Evolutionary conservation across 1,140 invertebrate species (phyloP).

Genomic region (Nilaparvata lugens): DNA sequence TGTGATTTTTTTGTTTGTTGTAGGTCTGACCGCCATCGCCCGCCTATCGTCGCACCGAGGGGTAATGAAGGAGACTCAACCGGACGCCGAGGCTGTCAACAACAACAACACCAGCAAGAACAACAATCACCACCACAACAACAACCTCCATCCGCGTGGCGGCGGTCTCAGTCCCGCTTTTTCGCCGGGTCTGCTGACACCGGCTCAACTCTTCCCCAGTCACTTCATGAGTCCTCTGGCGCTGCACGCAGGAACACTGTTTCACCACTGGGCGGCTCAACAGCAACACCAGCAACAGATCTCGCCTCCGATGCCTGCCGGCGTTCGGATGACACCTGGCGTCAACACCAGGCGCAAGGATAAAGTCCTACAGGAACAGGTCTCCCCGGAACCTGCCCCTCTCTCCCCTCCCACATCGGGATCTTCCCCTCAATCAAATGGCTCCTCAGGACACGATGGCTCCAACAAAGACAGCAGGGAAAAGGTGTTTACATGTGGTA

Average conservation of each 20-base stretch:
- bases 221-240: slow-evolving; percentile 12
- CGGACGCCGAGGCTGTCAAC: neutral
- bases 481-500: slow-evolving; percentile 77
- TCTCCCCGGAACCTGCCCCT: neutral
- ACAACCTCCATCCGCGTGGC: neutral
- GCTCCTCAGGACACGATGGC: neutral
- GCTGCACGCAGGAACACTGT: slow-evolving; percentile 10
- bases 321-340: neutral
- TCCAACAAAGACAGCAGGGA: slow-evolving; percentile 45
- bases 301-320: neutral
- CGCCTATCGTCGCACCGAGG: slow-evolving; percentile 4
- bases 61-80: slow-evolving; percentile 15
- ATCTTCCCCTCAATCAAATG: slow-evolving; percentile 16
- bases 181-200: neutral
- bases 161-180: neutral
- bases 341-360: slow-evolving; percentile 1
- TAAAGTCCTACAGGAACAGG: slow-evolving; percentile 3
- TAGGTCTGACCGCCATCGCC: slow-evolving; percentile 17
- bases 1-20: neutral
- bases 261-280: neutral
- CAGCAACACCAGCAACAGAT: neutral
- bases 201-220: slow-evolving; percentile 8
- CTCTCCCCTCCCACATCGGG: slow-evolving; percentile 21
- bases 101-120: neutral
- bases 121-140: neutral